Percentiles rank a stretch among this genome's conserved stretches.
Conservation (phyloP, 2,113 vertebrate species). For the Sminthopsis crassicaudata region DNA sequence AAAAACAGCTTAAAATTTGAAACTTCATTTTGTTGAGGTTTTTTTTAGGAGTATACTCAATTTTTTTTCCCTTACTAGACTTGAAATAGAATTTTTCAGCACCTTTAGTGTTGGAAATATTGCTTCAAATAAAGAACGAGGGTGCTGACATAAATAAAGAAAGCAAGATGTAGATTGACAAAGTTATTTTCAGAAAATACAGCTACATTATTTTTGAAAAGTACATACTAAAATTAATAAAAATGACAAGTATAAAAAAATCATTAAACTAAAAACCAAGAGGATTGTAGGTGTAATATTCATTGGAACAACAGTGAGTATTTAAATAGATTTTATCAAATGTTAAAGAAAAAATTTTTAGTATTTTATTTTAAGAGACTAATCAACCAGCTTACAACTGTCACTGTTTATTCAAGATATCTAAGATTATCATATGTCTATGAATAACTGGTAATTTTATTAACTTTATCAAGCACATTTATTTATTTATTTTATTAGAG, state of each 20-base stretch:
- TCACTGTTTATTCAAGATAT: background rate
- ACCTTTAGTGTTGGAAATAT: constrained; percentile 69
- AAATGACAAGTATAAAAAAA: constrained; percentile 53
- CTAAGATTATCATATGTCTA: constrained; percentile 10
- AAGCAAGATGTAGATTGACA: constrained; percentile 62
- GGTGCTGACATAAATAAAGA: constrained; percentile 57
- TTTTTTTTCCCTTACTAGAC: background rate
- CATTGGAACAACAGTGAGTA: background rate
- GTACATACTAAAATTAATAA: constrained; percentile 64
- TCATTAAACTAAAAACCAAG: background rate
- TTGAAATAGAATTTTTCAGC: constrained; percentile 72
- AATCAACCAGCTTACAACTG: constrained; percentile 20
- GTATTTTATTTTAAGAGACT: constrained; percentile 17
- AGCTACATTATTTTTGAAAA: constrained; percentile 53
- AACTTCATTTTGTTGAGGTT: constrained; percentile 18
- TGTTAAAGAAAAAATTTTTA: constrained; percentile 28
- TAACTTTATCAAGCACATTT: background rate
- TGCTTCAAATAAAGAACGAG: constrained; percentile 62
- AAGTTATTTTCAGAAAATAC: constrained; percentile 61
- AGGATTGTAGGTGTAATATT: background rate
- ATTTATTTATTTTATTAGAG: too few species aligned
- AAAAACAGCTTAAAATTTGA: constrained; percentile 57
- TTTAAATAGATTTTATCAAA: constrained; percentile 39
- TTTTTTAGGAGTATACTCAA: constrained; percentile 24
- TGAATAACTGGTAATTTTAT: constrained; percentile 2